Base-by-base conservation (phyloP, 2,888 invertebrate genomes). In the Yponomeuta evonymella region DNA sequence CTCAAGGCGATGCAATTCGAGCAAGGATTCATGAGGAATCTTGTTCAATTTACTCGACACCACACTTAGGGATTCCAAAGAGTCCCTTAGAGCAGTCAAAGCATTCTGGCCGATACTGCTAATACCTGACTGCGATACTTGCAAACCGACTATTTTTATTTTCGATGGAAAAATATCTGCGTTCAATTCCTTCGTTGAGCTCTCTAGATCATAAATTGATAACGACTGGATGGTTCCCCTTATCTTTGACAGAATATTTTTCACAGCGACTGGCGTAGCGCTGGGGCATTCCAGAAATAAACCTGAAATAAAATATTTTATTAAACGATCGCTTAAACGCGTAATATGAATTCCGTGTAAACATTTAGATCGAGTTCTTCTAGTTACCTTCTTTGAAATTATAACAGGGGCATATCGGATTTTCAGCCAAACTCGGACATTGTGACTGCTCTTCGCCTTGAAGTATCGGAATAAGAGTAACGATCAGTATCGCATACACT, bases 201-300 rank as follows among this genome's bases (percentile, higher is more conserved):
- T 95, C 90, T 98, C 97, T 78, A 98, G 94, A 85, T 97, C 97
- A 92, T 97, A 97, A 80, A 98, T 95, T 81, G 96, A 97, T 81
- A 98, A 93, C 69, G 97, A 97, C 85, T 97, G 97, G 78, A 98
- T 94, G 79, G 93, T 92, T 83, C 93, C 92, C 77, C 93, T 93
- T 81, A 95, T 94, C 82, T 94, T 94, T 77, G 95, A 94, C 77
- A 97, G 90, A 64, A 97, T 95, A 77, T 94, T 93, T 83, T 94
- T 95, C 76, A 97, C 93, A 69, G 96, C 95, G 74, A 93, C 93
- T 67, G 96, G 94, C 71, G 96, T 96, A 67, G 96, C 96, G 70
- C 96, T 96, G 65, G 97, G 96, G 85, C 97, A 98, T 88, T 98
- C 97, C 81, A 98, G 93, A 90, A 96, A 97, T 74, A 98, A 93